Evolutionary conservation across 2,797 vertebrate genomes (phyloP).

Genomic region (Halcyon leucocephala): DNA sequence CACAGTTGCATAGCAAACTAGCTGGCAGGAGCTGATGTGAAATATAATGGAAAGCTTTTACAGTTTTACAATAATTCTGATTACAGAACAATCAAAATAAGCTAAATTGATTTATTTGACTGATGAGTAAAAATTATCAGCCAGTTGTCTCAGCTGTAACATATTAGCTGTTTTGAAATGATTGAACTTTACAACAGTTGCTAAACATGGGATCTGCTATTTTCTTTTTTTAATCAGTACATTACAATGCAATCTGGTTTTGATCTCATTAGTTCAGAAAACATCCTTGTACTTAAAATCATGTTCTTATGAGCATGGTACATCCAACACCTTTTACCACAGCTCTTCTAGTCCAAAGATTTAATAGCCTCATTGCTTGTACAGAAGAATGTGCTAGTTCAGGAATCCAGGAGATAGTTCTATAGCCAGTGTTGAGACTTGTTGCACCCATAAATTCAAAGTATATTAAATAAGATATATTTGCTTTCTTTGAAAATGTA

Average conservation of each 20-base stretch:
- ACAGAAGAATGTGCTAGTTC: neutral
- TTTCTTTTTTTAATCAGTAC: neutral
- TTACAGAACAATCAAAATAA: neutral
- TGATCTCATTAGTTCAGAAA: neutral
- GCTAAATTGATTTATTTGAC: neutral
- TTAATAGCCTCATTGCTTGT: neutral
- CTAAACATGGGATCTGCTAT: neutral
- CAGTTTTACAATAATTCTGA: neutral
- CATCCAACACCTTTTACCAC: neutral
- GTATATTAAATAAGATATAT: neutral
- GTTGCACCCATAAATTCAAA: neutral
- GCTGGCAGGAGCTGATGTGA: neutral
- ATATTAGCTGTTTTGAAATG: neutral
- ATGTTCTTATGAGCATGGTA: neutral
- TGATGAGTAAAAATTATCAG: neutral
- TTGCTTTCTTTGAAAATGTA: neutral
- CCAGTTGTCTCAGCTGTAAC: neutral
- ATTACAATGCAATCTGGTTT: neutral
- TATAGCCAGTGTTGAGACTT: neutral
- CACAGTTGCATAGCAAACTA: neutral
- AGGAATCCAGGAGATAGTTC: neutral
- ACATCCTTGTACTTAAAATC: neutral
- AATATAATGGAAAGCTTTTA: neutral
- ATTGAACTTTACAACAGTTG: neutral
- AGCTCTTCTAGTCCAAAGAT: neutral